Base-by-base conservation (phyloP, 2,888 invertebrate genomes). In the Tineola bisselliella region DNA sequence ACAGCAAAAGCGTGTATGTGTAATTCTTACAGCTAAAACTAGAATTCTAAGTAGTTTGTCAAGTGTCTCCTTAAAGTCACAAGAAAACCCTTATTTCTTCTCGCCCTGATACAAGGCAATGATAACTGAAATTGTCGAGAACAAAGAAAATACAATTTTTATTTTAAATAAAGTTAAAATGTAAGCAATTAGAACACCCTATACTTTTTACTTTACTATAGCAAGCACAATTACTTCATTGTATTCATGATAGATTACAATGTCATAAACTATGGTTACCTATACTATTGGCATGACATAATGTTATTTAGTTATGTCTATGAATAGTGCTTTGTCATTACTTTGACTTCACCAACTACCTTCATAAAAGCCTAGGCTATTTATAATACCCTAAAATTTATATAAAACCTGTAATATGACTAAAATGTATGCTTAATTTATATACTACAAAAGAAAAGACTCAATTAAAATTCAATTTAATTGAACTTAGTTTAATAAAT, bases 11-110 rank as follows among this genome's bases (percentile, higher is more conserved):
- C 15, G 10, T 48, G 48, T 54, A 54, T 19, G 10, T 48, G 48
- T 54, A 54, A 54, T 25, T 25, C 54, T 54, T 54, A 25, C 2
- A 25, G 54, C 54, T 54, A 54, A 54, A 54, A 54, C 54, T 18
- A 18, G 6, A 25, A 25, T 17, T 54, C 54, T 25, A 19, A 25
- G 12, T 54, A 25, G 54, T 54, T 54, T 54, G 54, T 54, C 54
- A 19, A 25, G 54, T 54, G 54, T 54, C 54, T 54, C 54, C 54
- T 54, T 54, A 54, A 54, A 54, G 54, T 54, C 54, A 54, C 54
- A 54, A 17, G 17, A 54, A 54, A 54, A 25, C 54, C 54, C 54
- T 54, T 54, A 54, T 54, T 54, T 54, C 54, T 54, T 25, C 54
- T 6, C 18, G 18, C 25, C 17, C 54, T 17, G 54, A 54, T 54